A percentile compares a stretch with the other conserved stretches of the same genome.
These are phyloP conservation scores for Drosophila sproati DNA, from an alignment of 1,140 invertebrate species.

Conservation along the genomic window DNA sequence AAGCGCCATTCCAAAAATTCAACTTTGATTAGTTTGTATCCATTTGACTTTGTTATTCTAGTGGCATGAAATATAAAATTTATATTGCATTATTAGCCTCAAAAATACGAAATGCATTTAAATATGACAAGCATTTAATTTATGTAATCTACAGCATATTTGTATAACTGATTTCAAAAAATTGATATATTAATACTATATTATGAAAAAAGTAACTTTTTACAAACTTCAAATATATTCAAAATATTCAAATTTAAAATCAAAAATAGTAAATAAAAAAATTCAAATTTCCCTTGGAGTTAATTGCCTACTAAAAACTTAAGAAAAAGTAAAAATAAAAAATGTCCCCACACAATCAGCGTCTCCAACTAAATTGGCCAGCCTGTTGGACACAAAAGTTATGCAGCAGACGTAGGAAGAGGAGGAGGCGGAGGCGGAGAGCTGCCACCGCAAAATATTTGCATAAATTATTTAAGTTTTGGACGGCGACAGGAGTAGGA, in stretches of 20 bases:
- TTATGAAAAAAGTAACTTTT: background rate
- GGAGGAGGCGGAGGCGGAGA: background rate
- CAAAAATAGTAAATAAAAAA: background rate
- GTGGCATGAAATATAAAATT: too few relatives aligned
- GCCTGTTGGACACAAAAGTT: constrained; percentile 40
- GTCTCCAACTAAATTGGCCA: constrained; percentile 53
- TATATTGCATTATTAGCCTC: too few relatives aligned
- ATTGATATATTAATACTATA: too few relatives aligned
- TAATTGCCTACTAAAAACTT: constrained; percentile 32
- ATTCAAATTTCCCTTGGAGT: background rate
- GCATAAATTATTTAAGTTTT: constrained; percentile 74
- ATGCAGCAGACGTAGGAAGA: constrained; percentile 31
- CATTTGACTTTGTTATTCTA: too few relatives aligned
- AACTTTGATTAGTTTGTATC: background rate
- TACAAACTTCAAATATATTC: constrained; percentile 3
- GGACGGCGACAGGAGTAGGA: constrained; percentile 42
- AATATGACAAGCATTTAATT: too few relatives aligned
- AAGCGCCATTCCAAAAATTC: background rate
- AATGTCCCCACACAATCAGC: constrained; percentile 31
- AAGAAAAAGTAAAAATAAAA: background rate
- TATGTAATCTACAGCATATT: too few relatives aligned
- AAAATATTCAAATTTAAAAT: background rate
- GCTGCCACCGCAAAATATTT: constrained; percentile 67
- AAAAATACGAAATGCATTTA: too few relatives aligned
- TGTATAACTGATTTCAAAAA: too few relatives aligned